Conservation (phyloP, 2,888 invertebrate species). For the Agapostemon virescens region DNA sequence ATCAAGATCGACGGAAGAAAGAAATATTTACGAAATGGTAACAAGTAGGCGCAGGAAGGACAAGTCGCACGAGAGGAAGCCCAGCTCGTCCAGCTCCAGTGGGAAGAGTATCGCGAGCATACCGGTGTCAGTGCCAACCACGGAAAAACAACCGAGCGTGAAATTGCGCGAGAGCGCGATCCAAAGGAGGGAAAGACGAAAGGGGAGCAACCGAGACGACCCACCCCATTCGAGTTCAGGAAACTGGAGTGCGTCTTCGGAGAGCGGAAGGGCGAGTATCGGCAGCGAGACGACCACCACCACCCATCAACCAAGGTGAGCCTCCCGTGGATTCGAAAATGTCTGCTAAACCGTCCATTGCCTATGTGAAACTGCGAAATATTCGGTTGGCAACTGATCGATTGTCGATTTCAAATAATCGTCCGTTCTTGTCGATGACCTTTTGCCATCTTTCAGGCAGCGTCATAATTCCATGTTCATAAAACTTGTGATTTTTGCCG, state of each 20-base stretch:
- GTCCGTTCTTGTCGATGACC: too few species aligned
- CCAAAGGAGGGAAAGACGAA: constrained; percentile 86
- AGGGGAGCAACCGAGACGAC: constrained; percentile 85
- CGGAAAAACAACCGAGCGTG: constrained; percentile 81
- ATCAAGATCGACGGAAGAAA: constrained; percentile 80
- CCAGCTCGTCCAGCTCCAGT: constrained; percentile 86
- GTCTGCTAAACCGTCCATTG: not conserved
- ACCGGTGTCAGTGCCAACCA: constrained; percentile 71
- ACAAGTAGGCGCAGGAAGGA: constrained; percentile 86
- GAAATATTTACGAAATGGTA: constrained; percentile 86
- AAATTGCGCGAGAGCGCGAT: constrained; percentile 89
- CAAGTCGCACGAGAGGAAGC: constrained; percentile 89
- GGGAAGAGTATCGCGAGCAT: constrained; percentile 77
- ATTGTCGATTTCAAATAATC: too few species aligned
- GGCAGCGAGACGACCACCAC: constrained; percentile 90
- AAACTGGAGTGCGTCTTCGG: constrained; percentile 97
- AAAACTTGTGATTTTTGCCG: too few species aligned
- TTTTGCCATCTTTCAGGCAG: too few species aligned
- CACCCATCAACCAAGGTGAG: constrained; percentile 81
- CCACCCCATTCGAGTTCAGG: constrained; percentile 95
- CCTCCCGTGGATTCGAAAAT: not conserved
- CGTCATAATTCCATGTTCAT: too few species aligned
- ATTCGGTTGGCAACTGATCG: too few species aligned
- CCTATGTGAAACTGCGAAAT: not conserved
- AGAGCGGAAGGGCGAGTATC: constrained; percentile 92